Evolutionary conservation across 2,888 invertebrate genomes (phyloP).

Genomic region (Lucinisca nassula): DNA sequence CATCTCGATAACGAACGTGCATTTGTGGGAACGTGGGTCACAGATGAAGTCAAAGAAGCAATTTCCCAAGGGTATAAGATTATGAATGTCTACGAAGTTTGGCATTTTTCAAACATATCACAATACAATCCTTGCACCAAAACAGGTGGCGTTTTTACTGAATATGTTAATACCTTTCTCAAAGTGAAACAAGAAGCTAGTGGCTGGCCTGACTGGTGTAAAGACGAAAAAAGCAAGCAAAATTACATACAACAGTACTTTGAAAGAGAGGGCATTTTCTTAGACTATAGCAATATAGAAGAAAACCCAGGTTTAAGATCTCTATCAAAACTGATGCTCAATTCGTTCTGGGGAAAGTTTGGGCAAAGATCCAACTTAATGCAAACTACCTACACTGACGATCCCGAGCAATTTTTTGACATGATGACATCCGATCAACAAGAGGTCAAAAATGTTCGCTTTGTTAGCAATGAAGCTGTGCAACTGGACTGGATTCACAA

Average conservation of each 20-base stretch:
- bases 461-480: constrained; percentile 54
- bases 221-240: constrained; percentile 59
- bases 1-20: constrained; percentile 75
- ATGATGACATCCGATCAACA: constrained; percentile 54
- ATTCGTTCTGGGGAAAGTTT: constrained; percentile 65
- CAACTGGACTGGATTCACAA: constrained; percentile 35
- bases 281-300: constrained; percentile 45
- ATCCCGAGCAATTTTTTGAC: constrained; percentile 44
- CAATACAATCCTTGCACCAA: constrained; percentile 41
- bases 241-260: constrained; percentile 67
- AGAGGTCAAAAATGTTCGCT: constrained; percentile 45
- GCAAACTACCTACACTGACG: constrained; percentile 30
- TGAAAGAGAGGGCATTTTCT: constrained; percentile 56
- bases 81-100: constrained; percentile 82
- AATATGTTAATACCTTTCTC: constrained; percentile 78
- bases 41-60: constrained; percentile 83
- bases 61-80: constrained; percentile 81
- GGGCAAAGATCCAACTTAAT: constrained; percentile 51
- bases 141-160: constrained; percentile 77
- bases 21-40: constrained; percentile 84
- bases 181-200: constrained; percentile 75
- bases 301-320: constrained; percentile 53
- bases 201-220: constrained; percentile 72
- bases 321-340: constrained; percentile 47
- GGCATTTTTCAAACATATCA: constrained; percentile 77